phyloP scores from a whole-genome alignment of 1,140 invertebrate species.

The Drosophila micromelanica region DNA sequence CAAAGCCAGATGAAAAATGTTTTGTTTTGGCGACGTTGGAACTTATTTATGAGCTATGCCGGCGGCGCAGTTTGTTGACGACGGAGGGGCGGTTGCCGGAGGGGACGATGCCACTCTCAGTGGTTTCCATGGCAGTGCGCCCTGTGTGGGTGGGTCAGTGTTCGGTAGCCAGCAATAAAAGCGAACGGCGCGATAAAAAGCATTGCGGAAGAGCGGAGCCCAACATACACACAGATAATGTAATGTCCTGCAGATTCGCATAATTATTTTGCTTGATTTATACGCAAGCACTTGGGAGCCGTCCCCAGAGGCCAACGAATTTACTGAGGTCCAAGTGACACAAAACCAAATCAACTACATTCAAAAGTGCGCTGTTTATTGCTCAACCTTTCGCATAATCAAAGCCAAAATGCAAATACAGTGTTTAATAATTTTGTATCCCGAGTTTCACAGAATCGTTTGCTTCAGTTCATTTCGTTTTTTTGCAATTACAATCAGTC shows the following conservation, averaged over 20 bases:
- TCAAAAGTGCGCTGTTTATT: slow-evolving; percentile 18
- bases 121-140: not conserved
- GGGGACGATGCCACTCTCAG: not conserved
- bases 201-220: slow-evolving; percentile 38
- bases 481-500: slow-evolving; percentile 14
- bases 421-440: slow-evolving; percentile 2
- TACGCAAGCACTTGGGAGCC: slow-evolving; percentile 32
- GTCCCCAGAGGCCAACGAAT: slow-evolving; percentile 3
- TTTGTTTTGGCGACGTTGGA: slow-evolving; percentile 70
- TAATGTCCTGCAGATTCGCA: slow-evolving; percentile 63
- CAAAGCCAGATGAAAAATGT: slow-evolving; percentile 69
- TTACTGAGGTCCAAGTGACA: slow-evolving; percentile 22
- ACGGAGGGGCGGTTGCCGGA: not conserved
- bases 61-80: slow-evolving; percentile 23
- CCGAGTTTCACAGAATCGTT: not conserved
- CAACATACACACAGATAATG: slow-evolving; percentile 49
- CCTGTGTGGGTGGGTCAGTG: slow-evolving; percentile 46
- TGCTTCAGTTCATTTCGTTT: slow-evolving; percentile 3
- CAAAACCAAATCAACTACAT: slow-evolving; percentile 11
- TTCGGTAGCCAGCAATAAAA: slow-evolving; percentile 68
- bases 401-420: slow-evolving; percentile 18
- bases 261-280: slow-evolving; percentile 79
- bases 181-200: slow-evolving; percentile 60
- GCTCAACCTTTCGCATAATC: slow-evolving; percentile 22
- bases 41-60: slow-evolving; percentile 69